Base-by-base conservation (phyloP, 2,888 invertebrate genomes). In the Parapristionchus giblindavisi region DNA sequence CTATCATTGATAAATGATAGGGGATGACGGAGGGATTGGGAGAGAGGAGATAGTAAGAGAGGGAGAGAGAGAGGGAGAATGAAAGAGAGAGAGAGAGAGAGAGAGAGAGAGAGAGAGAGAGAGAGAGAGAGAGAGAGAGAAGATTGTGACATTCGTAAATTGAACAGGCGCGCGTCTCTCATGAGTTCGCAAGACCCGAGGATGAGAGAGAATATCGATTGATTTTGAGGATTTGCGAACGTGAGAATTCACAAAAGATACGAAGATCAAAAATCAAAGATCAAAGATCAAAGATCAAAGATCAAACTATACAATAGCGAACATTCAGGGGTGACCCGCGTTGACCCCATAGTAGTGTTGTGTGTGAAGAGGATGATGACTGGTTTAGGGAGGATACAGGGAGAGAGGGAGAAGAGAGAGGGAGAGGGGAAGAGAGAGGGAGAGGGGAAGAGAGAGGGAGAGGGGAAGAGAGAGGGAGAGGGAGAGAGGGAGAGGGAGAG, bases 171-270 rank as follows among this genome's bases (percentile, higher is more conserved):
- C n/a, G n/a, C n/a, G n/a, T n/a, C n/a, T n/a, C n/a, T n/a, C n/a
- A n/a, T n/a, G n/a, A n/a, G n/a, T n/a, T n/a, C n/a, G n/a, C n/a
- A n/a, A n/a, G n/a, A n/a, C n/a, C n/a, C n/a, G n/a, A n/a, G n/a
- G n/a, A n/a, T n/a, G n/a, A 51, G 14, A n/a, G 52, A 29, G 21
- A 6, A 38, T 34, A 38, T 8, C 32, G 24, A 24, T 14, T 24
- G 68, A 68, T 34, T 29, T 34, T 32, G 68, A 36, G 52, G 68
- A 36, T 32, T 34, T 34, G 43, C 17, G 68, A 51, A 34, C n/a
- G 40, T 21, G 51, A n/a, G 36, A 5, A 14, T 24, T 24, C 14
- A 43, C 48, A 36, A 54, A 38, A 52, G 51, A 6, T 21, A 21
- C 43, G 21, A 21, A 8, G 51, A 32, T 8, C 29, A 24, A n/a